These are phyloP conservation scores for Margarornis squamiger DNA, from an alignment of 2,797 vertebrate genomes.

Conservation along the genomic window DNA sequence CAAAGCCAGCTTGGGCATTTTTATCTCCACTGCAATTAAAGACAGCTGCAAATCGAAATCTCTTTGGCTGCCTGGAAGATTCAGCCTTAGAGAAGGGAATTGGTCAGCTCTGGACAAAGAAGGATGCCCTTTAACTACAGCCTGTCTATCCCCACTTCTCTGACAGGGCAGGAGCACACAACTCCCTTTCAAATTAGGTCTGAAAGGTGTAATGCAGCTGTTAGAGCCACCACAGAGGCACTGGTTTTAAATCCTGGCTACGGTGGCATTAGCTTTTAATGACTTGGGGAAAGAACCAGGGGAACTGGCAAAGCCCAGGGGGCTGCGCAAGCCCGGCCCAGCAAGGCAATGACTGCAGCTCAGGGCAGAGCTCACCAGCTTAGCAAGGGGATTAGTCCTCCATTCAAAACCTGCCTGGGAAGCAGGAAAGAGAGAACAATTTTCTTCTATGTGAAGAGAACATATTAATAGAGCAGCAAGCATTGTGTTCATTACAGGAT, in stretches of 20 bases:
- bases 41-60: slow-evolving; percentile 27
- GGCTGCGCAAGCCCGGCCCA: fast-evolving
- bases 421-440: background rate
- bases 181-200: background rate
- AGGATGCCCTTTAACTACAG: background rate
- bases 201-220: background rate
- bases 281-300: background rate
- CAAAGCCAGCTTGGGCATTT: slow-evolving; percentile 7
- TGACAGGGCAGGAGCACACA: background rate
- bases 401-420: slow-evolving; percentile 42
- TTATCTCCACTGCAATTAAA: background rate
- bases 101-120: background rate
- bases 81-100: slow-evolving; percentile 6
- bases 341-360: background rate
- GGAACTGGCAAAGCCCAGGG: background rate
- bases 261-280: background rate
- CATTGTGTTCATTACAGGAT: slow-evolving; percentile 62
- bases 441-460: slow-evolving; percentile 25
- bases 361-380: background rate
- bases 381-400: slow-evolving; percentile 23
- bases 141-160: background rate
- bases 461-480: slow-evolving; percentile 28
- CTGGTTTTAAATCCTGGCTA: background rate
- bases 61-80: background rate
- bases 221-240: background rate